Conservation (phyloP, 2,113 vertebrate genomes). For the Mormyrus lacerda region DNA sequence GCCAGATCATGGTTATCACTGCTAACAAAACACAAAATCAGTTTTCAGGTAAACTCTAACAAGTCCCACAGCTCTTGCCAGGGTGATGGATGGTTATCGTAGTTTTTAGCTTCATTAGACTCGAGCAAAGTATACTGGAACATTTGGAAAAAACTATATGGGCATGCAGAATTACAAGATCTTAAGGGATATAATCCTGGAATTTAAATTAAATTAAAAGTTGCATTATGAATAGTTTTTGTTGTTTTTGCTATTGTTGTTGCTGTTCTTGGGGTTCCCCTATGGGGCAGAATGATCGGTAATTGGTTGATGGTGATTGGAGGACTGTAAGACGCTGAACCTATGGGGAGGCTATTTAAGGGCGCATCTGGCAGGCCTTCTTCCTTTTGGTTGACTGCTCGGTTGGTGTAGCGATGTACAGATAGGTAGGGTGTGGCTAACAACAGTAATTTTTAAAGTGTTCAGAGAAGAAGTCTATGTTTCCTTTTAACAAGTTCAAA, state of each 20-base stretch:
- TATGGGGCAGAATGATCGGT: not conserved
- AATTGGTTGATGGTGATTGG: not conserved
- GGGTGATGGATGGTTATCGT: not conserved
- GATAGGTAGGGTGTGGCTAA: not conserved
- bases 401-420: not conserved
- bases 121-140: not conserved
- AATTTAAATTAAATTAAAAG: not conserved
- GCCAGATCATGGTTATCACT: not conserved
- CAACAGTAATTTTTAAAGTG: not conserved
- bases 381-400: not conserved
- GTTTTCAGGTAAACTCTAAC: not conserved
- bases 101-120: not conserved
- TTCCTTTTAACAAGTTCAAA: not conserved
- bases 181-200: too few species aligned
- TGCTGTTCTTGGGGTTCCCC: not conserved
- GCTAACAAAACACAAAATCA: not conserved
- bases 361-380: not conserved
- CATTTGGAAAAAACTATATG: not conserved
- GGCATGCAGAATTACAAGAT: not conserved
- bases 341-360: not conserved
- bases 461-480: not conserved
- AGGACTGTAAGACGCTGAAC: not conserved
- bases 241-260: not conserved
- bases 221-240: not conserved
- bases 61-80: not conserved